A percentile compares a stretch with the other conserved stretches of the same genome.
These are phyloP conservation scores for Cheumatopsyche charites DNA, from an alignment of 1,140 invertebrate genomes.

Conservation along the genomic window DNA sequence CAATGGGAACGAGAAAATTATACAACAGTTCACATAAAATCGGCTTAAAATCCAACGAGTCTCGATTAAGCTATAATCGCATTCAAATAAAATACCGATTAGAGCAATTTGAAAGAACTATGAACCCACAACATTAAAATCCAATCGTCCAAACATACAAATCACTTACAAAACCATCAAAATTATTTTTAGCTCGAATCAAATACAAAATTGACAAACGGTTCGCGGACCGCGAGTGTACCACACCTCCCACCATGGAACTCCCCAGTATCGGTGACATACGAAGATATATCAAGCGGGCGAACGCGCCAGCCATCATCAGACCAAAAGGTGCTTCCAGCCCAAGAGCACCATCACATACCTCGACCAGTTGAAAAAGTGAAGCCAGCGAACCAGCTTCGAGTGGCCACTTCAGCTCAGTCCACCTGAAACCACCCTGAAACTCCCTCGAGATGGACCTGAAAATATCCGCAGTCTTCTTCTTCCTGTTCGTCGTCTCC, in stretches of 20 bases:
- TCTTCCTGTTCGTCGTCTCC: neutral
- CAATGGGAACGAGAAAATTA: no score
- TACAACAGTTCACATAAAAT: no score
- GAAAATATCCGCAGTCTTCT: neutral
- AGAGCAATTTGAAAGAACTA: no score
- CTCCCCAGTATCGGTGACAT: neutral
- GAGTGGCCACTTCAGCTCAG: constrained; percentile 9
- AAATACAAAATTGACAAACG: neutral
- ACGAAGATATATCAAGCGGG: constrained; percentile 11
- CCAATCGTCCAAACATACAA: no score
- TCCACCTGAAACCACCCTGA: constrained; percentile 1
- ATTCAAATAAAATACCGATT: no score
- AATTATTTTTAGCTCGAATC: no score
- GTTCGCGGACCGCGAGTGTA: neutral
- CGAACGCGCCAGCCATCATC: neutral
- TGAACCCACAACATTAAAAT: no score
- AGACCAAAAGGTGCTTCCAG: constrained; percentile 13
- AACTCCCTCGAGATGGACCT: neutral
- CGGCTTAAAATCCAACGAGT: no score
- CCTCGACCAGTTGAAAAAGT: neutral
- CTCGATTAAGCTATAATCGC: no score
- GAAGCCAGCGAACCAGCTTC: neutral
- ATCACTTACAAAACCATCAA: no score
- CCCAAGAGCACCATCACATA: neutral
- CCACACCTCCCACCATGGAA: constrained; percentile 11